These are phyloP conservation scores for Xanthia togata DNA, from an alignment of 2,888 invertebrate genomes.

Conservation along the genomic window DNA sequence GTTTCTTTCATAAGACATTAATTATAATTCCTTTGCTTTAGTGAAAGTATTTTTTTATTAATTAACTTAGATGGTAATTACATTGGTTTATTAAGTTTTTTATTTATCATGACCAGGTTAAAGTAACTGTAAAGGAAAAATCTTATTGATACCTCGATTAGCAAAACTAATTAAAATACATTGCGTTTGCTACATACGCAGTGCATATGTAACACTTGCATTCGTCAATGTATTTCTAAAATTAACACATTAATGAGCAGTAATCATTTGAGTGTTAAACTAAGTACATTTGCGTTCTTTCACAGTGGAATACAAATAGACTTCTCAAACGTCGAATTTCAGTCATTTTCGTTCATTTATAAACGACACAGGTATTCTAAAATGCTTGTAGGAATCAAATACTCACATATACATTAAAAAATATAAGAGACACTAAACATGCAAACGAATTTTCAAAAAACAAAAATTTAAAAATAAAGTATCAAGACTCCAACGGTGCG, in stretches of 20 bases:
- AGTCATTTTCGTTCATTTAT: not conserved
- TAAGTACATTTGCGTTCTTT: slow-evolving; percentile 5
- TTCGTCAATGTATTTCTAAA: slow-evolving; percentile 24
- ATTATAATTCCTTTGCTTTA: slow-evolving; percentile 51
- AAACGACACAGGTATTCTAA: not conserved
- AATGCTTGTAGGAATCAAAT: not conserved
- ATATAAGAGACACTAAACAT: slow-evolving; percentile 6
- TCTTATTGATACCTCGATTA: slow-evolving; percentile 21
- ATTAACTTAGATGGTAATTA: slow-evolving; percentile 39
- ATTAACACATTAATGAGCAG: slow-evolving; percentile 23
- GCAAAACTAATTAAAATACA: slow-evolving; percentile 18
- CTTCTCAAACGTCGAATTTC: not conserved
- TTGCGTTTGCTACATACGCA: slow-evolving; percentile 37
- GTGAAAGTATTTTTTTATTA: slow-evolving; percentile 52
- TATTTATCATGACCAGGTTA: slow-evolving; percentile 1
- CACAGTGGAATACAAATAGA: not conserved
- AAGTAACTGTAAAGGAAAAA: not conserved
- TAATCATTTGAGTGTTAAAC: slow-evolving; percentile 3
- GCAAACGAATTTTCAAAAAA: slow-evolving; percentile 50
- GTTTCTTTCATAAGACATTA: slow-evolving; percentile 56
- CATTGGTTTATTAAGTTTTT: not conserved
- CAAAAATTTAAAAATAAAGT: slow-evolving; percentile 70
- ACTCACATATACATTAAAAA: slow-evolving; percentile 2
- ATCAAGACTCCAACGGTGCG: slow-evolving; percentile 78
- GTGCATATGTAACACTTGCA: slow-evolving; percentile 17